Base-by-base conservation (phyloP, 1,140 invertebrate genomes). In the Phymastichus coffea region DNA sequence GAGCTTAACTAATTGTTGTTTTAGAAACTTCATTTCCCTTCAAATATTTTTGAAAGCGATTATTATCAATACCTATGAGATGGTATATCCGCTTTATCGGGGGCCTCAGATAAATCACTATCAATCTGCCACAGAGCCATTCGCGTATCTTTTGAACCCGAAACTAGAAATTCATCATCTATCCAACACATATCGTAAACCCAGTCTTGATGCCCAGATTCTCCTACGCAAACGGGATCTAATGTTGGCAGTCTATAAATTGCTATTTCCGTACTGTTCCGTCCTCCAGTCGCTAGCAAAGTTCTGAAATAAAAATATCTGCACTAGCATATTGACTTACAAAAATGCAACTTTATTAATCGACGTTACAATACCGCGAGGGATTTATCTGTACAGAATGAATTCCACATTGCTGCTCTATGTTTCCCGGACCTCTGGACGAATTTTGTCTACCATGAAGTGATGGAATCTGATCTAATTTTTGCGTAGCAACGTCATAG, bases 151-250 rank as follows among this genome's bases (percentile, higher is more conserved):
- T 94, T 85, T 0, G 94, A 95, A 3, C 95, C 95, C 20, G 93
- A 94, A 15, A 97, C 94, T 48, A 97, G 75, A 81, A 94, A 96
- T 75, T 97, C 90, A 80, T 98, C 95, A 78, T 98, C 95, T 43
- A 98, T 74, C 95, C 95, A 98, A 69, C 90, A 92, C 84, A 96
- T 88, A 70, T 97, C 96, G 80, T 97, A 95, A 63, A 97, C 92
- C 88, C 94, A 95, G 76, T 98, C 95, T 71, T 87, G 86, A 77
- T 98, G 95, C 14, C 91, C 93, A 70, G 81, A 81, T 82, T 97
- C 94, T 4, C 95, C 95, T n/a, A 98, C 89, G 79, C 91, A 95
- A 19, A 97, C 86, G 3, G 95, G 95, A 80, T 97, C 94, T 54
- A 98, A 81, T 1, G 94, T 96, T 23, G 95, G 95, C 66, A 98